phyloP scores from a whole-genome alignment of 2,797 vertebrate species.

The Megaceryle alcyon region DNA sequence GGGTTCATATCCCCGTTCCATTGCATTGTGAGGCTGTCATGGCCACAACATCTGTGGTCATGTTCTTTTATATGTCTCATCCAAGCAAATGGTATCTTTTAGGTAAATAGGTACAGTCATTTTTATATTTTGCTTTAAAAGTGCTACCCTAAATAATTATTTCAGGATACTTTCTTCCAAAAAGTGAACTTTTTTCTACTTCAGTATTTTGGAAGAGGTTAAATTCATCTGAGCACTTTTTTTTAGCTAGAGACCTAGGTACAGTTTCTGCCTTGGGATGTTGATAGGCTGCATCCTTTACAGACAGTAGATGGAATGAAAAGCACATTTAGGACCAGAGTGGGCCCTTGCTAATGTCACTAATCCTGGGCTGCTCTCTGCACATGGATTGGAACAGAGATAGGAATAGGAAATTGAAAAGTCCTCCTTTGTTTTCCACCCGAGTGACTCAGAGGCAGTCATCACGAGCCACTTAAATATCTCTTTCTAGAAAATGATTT shows the following conservation, averaged over 20 bases:
- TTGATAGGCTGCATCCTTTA: background rate
- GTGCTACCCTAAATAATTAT: background rate
- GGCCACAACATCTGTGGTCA: background rate
- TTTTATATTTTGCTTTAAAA: background rate
- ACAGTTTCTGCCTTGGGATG: background rate
- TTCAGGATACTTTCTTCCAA: background rate
- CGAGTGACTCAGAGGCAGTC: background rate
- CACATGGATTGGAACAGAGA: background rate
- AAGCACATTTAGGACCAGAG: fast-evolving
- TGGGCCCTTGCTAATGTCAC: background rate
- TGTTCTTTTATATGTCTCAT: background rate
- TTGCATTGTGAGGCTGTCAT: background rate
- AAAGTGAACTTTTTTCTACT: background rate
- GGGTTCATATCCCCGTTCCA: background rate
- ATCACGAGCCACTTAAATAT: background rate
- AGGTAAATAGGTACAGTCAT: background rate
- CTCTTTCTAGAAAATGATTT: background rate
- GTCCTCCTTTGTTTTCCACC: background rate
- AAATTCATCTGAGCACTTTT: background rate
- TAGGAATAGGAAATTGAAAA: background rate
- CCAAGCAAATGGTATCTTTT: background rate
- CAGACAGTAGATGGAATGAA: background rate
- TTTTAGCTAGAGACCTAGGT: background rate
- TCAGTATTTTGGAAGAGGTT: background rate
- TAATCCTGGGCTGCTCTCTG: background rate